Evolutionary conservation across 2,888 invertebrate genomes (phyloP).

Genomic region (Drosophila niveifrons): DNA sequence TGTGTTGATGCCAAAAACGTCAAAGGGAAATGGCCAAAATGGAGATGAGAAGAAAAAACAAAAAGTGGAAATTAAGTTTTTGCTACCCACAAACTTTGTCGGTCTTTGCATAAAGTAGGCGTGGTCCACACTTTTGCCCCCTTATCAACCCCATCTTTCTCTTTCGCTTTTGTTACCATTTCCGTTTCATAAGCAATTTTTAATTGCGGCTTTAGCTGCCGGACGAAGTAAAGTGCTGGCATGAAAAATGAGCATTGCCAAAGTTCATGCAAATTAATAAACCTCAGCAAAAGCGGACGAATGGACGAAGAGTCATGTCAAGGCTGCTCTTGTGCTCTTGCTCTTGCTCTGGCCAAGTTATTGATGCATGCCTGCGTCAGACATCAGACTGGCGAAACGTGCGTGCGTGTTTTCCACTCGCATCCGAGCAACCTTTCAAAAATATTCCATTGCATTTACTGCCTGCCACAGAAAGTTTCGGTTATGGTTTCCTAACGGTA

Average conservation of each 20-base stretch:
- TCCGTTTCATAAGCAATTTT: conserved; percentile 78
- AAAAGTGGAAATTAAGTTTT: conserved; percentile 71
- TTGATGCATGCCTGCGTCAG: conserved; percentile 63
- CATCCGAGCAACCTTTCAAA: not conserved
- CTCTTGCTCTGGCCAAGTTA: conserved; percentile 47
- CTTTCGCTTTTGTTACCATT: conserved; percentile 48
- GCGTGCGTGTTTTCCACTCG: conserved; percentile 17
- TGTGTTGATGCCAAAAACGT: conserved; percentile 22
- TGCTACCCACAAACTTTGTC: conserved; percentile 47
- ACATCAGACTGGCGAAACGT: conserved; percentile 36
- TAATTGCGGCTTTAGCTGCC: conserved; percentile 71
- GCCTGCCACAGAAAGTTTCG: conserved; percentile 22
- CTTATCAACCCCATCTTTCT: not conserved
- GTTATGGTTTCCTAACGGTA: not conserved
- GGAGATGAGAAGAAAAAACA: conserved; percentile 18
- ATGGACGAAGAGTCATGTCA: conserved; percentile 21
- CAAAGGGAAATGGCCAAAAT: conserved; percentile 30
- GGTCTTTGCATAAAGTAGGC: conserved; percentile 60
- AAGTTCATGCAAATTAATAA: conserved; percentile 79
- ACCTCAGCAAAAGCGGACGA: conserved; percentile 43
- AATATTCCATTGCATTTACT: conserved; percentile 27
- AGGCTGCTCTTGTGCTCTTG: conserved; percentile 39
- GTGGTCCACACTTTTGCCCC: conserved; percentile 22
- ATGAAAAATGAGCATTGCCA: conserved; percentile 73
- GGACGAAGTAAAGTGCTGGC: conserved; percentile 23